Conservation (phyloP, 2,113 vertebrate genomes). For the Xiphophorus hellerii region DNA sequence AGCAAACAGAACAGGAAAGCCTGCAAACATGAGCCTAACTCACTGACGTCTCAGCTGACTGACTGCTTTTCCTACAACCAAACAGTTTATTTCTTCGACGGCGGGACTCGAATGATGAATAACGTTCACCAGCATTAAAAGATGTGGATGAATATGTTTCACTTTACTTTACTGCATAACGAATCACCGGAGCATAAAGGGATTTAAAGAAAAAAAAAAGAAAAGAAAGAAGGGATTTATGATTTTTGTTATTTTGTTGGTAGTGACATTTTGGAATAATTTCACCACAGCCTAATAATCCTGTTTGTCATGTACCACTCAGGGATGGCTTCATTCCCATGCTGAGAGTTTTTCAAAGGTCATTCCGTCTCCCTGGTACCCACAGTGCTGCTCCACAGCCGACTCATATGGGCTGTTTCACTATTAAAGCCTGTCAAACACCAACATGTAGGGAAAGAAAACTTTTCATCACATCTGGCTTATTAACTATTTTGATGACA, state of each 20-base stretch:
- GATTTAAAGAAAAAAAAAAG: too few relatives aligned
- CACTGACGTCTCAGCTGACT: slow-evolving; percentile 12
- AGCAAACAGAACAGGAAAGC: slow-evolving; percentile 15
- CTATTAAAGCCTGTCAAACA: too few relatives aligned
- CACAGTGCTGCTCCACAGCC: too few relatives aligned
- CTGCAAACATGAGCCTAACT: slow-evolving; percentile 18
- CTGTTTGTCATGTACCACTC: not conserved
- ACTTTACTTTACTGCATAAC: not conserved
- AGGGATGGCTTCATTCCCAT: not conserved
- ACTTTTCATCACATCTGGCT: too few relatives aligned
- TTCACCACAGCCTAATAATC: not conserved
- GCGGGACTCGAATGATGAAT: not conserved
- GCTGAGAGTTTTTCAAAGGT: not conserved
- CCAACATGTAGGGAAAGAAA: too few relatives aligned
- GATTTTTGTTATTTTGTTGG: not conserved
- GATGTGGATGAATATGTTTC: not conserved
- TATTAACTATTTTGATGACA: not conserved
- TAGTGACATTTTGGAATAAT: not conserved
- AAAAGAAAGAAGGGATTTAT: too few relatives aligned
- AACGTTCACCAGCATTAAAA: not conserved
- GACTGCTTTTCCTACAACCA: slow-evolving; percentile 14
- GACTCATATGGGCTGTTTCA: too few relatives aligned
- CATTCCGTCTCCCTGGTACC: not conserved
- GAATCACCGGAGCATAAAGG: not conserved
- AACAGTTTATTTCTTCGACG: not conserved